Base-by-base conservation (phyloP, 2,888 invertebrate genomes). In the Lithosia quadra region DNA sequence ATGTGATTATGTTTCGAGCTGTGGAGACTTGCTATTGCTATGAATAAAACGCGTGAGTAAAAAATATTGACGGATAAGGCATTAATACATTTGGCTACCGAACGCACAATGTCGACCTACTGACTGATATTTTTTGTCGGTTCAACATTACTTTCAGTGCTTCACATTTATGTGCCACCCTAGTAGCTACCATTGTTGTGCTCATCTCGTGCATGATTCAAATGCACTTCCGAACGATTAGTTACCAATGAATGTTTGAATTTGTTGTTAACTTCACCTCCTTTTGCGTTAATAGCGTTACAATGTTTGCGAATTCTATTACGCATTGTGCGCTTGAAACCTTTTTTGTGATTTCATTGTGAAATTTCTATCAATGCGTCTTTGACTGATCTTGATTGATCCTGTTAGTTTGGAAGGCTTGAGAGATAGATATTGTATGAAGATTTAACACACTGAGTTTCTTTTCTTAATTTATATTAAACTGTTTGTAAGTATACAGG, bases 291-390 rank as follows among this genome's bases (percentile, higher is more conserved):
- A 95, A 94, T 94, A 93, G 90, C 84, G 91, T 92, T 93, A 93
- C 91, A 92, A 94, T 94, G 90, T 95, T 94, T 93, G 92, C 86
- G 91, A 93, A 91, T 94, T 94, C 92, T 94, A 94, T 94, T 94
- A 94, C 93, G 90, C 91, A 90, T 94, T 94, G 94, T 94, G 85
- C 84, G 82, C 82, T 89, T 87, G 84, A 88, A 84, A 78, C 84
- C 79, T 82, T 83, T 86, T 86, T 90, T 90, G 87, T 88, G 75
- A 81, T 78, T 85, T 87, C 87, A 85, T 90, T 90, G 89, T 87
- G 80, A 84, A 83, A 78, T 86, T 87, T 90, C 90, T 88, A 88
- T 86, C 87, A 84, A 90, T 91, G 90, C 91, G 80, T 82, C 77
- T 86, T 87, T 86, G 89, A 90, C 87, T 91, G 89, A 92, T 91